phyloP scores from a whole-genome alignment of 2,113 vertebrate genomes.

The Mustelus asterias region DNA sequence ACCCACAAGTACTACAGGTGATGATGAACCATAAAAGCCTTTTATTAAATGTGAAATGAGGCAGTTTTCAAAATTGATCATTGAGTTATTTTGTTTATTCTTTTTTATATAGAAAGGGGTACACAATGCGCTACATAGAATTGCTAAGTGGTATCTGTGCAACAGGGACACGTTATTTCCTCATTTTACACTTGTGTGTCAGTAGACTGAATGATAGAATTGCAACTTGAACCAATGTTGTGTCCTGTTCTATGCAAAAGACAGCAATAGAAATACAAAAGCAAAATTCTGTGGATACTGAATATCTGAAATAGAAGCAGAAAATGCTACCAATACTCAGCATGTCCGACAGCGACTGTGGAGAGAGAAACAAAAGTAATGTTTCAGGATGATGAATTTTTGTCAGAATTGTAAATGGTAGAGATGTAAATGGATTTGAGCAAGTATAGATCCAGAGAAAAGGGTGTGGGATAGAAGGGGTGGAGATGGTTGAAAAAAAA shows the following conservation, averaged over 20 bases:
- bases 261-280: background rate
- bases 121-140: background rate
- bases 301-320: too few species aligned
- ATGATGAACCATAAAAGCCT: background rate
- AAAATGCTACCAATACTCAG: too few species aligned
- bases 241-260: background rate
- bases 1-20: background rate
- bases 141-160: background rate
- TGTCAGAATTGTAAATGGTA: too few species aligned
- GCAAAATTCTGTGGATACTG: too few species aligned
- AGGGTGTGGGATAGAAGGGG: too few species aligned
- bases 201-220: background rate
- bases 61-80: background rate
- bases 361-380: too few species aligned
- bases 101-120: background rate
- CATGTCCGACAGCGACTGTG: too few species aligned
- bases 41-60: background rate
- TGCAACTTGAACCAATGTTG: background rate
- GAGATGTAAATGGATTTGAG: too few species aligned
- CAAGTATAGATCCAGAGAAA: too few species aligned
- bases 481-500: too few species aligned
- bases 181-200: background rate
- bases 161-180: background rate
- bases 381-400: too few species aligned
- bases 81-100: conserved; percentile 6